These are phyloP conservation scores for Paguma larvata DNA, from an alignment of 2,797 vertebrate genomes.

Conservation along the genomic window DNA sequence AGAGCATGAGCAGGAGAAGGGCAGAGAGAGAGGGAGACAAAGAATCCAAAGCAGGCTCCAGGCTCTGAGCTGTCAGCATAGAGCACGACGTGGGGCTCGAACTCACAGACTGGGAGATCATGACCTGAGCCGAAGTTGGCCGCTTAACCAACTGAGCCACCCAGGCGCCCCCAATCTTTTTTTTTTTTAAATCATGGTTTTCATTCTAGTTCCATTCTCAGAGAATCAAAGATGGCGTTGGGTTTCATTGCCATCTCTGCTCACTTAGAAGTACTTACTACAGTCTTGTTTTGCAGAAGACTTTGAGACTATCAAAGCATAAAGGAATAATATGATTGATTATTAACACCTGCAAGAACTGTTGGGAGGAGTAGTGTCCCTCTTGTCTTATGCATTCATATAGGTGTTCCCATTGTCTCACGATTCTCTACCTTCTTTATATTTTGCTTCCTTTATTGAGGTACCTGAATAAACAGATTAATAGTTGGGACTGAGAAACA, in stretches of 20 bases:
- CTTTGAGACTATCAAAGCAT: not conserved
- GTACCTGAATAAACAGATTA: not conserved
- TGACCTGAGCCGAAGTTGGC: too few relatives aligned
- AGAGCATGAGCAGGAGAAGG: too few relatives aligned
- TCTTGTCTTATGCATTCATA: not conserved
- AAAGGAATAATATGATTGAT: not conserved
- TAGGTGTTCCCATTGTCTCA: not conserved
- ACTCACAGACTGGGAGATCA: too few relatives aligned
- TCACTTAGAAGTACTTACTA: not conserved
- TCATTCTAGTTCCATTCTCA: not conserved
- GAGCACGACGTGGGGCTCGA: too few relatives aligned
- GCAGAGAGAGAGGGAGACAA: too few relatives aligned
- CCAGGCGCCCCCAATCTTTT: too few relatives aligned
- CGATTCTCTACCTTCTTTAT: not conserved
- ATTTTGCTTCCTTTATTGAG: not conserved
- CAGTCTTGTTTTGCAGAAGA: not conserved
- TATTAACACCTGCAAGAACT: not conserved
- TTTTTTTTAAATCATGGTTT: not conserved
- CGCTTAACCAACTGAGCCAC: too few relatives aligned
- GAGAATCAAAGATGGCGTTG: not conserved
- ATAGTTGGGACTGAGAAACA: not conserved
- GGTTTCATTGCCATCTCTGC: not conserved
- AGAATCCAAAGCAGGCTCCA: too few relatives aligned
- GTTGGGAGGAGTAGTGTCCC: not conserved
- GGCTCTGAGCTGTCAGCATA: too few relatives aligned